Conservation (phyloP, 2,888 invertebrate genomes). For the Drosophila picticornis region DNA sequence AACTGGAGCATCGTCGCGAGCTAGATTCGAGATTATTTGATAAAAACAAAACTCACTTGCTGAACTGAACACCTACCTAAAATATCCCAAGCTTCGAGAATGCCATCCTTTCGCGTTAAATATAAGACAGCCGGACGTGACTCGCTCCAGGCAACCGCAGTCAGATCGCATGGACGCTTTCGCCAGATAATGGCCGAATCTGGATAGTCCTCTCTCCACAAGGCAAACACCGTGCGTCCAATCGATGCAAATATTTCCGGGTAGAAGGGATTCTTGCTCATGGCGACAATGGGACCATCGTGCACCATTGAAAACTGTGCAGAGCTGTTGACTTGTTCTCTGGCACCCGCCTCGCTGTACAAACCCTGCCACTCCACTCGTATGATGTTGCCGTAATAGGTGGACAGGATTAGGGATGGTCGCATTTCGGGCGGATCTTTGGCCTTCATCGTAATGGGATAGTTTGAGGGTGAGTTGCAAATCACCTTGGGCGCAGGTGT, state of each 20-base stretch:
- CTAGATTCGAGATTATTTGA: constrained; percentile 44
- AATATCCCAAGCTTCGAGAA: constrained; percentile 93
- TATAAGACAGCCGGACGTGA: constrained; percentile 90
- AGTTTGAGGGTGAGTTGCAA: constrained; percentile 65
- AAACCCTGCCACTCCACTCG: constrained; percentile 88
- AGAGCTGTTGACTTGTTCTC: constrained; percentile 86
- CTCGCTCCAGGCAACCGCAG: constrained; percentile 91
- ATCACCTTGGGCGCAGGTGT: constrained; percentile 44
- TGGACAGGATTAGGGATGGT: constrained; percentile 73
- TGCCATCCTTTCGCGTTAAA: constrained; percentile 90
- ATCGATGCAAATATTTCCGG: constrained; percentile 89
- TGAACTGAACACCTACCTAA: constrained; percentile 79
- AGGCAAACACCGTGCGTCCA: constrained; percentile 90
- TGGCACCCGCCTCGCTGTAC: constrained; percentile 87
- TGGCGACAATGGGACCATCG: constrained; percentile 89
- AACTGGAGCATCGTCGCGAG: constrained; percentile 86
- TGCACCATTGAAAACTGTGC: constrained; percentile 87
- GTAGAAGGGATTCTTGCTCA: constrained; percentile 88
- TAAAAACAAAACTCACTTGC: not conserved
- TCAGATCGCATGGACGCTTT: constrained; percentile 87
- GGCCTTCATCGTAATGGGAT: constrained; percentile 48
- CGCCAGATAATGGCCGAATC: constrained; percentile 89
- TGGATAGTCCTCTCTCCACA: constrained; percentile 90
- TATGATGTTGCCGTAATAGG: constrained; percentile 80
- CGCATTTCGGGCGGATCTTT: constrained; percentile 65